phyloP scores from a whole-genome alignment of 2,797 vertebrate genomes.

The Merluccius polli region DNA sequence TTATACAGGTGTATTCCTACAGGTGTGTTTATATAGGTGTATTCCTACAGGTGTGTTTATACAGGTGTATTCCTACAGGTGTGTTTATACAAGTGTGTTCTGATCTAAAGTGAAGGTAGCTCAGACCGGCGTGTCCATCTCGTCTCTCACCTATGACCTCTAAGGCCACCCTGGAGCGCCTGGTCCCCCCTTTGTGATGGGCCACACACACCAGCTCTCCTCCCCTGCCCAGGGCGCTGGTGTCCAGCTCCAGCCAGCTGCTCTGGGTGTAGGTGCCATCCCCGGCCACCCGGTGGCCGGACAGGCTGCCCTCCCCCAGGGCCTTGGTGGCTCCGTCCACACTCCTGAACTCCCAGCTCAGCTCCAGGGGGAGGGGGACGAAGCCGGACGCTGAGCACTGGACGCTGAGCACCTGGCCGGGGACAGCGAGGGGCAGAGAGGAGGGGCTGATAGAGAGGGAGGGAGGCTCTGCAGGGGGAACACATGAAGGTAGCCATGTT shows the following conservation, averaged over 20 bases:
- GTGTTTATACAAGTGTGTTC: background rate
- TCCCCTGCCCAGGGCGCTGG: conserved; percentile 62
- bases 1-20: too few relatives aligned
- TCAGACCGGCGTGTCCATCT: background rate
- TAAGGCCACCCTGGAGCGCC: conserved; percentile 55
- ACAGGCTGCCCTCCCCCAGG: conserved; percentile 61
- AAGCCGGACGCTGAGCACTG: conserved; percentile 78
- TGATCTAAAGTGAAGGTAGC: too few relatives aligned
- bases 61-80: background rate
- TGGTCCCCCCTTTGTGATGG: conserved; percentile 60
- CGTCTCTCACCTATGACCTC: conserved; percentile 73
- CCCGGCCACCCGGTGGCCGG: conserved; percentile 68
- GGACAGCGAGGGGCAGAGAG: conserved; percentile 65
- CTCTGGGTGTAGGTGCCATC: conserved; percentile 79
- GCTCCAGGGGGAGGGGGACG: conserved; percentile 70
- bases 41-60: too few relatives aligned
- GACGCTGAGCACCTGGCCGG: conserved; percentile 64
- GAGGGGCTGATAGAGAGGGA: conserved; percentile 73
- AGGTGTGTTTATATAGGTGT: too few relatives aligned
- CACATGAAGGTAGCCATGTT: background rate
- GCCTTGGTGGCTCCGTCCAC: conserved; percentile 44
- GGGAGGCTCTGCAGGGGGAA: conserved; percentile 67
- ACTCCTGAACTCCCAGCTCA: conserved; percentile 74
- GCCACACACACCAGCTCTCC: conserved; percentile 74
- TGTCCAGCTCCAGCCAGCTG: conserved; percentile 58